A percentile compares a stretch with the other conserved stretches of the same genome.
Conservation (phyloP, 2,888 invertebrate genomes). For the Protophormia terraenovae region DNA sequence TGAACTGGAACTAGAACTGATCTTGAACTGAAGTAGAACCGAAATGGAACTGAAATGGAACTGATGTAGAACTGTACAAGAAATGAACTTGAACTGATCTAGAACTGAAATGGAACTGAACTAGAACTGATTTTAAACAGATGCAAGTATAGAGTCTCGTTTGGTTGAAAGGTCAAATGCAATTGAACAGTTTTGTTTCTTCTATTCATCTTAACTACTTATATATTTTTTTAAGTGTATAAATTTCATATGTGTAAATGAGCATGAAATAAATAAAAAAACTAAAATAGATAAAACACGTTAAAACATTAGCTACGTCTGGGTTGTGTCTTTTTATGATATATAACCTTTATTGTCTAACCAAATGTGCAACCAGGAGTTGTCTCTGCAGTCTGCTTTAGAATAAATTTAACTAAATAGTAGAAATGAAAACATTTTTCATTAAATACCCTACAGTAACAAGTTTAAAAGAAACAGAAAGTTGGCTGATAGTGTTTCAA, state of each 20-base stretch:
- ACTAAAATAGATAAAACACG: constrained; percentile 60
- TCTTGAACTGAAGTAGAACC: too few species aligned
- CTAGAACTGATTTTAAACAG: too few species aligned
- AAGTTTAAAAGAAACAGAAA: neutral
- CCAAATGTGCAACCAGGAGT: constrained; percentile 31
- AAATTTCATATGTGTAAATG: constrained; percentile 25
- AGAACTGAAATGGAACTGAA: too few species aligned
- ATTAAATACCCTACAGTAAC: constrained; percentile 15
- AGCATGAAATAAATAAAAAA: constrained; percentile 17
- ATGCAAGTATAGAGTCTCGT: too few species aligned
- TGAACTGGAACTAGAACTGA: too few species aligned
- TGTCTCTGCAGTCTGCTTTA: neutral
- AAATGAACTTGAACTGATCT: too few species aligned
- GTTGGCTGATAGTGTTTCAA: too few species aligned
- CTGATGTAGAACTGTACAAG: too few species aligned
- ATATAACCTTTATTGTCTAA: constrained; percentile 54
- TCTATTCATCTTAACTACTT: neutral
- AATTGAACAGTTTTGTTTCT: too few species aligned
- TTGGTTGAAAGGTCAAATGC: too few species aligned
- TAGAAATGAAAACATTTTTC: neutral
- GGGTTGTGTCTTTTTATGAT: constrained; percentile 52
- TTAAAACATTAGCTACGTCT: constrained; percentile 57
- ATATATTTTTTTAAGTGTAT: constrained; percentile 13
- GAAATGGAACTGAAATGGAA: too few species aligned
- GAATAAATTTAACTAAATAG: neutral